Evolutionary conservation across 2,113 vertebrate genomes (phyloP), one percentile per base, ranked within the genome.

Genomic region (Pitta sordida): DNA sequence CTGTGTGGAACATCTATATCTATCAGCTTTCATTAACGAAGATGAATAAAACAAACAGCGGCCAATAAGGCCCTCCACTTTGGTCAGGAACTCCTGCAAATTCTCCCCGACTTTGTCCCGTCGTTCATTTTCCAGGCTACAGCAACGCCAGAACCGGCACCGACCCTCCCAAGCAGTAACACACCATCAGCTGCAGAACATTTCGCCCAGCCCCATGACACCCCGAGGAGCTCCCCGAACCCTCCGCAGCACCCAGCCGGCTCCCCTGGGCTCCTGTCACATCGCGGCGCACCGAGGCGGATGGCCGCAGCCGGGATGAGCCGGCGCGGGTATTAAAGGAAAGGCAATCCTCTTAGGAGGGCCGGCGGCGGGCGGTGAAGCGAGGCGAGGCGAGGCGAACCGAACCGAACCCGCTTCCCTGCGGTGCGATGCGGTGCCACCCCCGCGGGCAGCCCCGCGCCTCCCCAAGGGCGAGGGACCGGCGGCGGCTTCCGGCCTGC

Each of bases 281-380:
- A 44, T 64, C 49, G 64, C 36, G 19, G 37, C 15, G 43, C 49
- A 26, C 49, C 49, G 15, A 24, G 83, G 63, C 80, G 84, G 90
- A 83, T 85, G 69, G 87, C 67, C 41, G 44, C 91, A 81, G 92
- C 86, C 92, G 52, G 73, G 94, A 91, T 83, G 88, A 97, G 93
- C 96, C 90, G 77, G 86, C 90, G 84, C 37, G 89, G 98, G 90
- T 98, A 98, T 98, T 98, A 98, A 98, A 98, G 97, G 98, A 97
- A 98, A 97, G 56, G 55, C 98, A 98, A 99, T 98, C 98, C 98
- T 98, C 98, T 99, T 98, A 98, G 73, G 53, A 85, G 87, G 81
- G 69, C 34, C 29, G 91, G 80, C 71, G 85, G 89, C 51, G 75
- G 46, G 78, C 48, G 59, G 18, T 10, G 65, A 68, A 58, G 82